Evolutionary conservation across 2,888 invertebrate species (phyloP).

Genomic region (Drosophila helvetica): DNA sequence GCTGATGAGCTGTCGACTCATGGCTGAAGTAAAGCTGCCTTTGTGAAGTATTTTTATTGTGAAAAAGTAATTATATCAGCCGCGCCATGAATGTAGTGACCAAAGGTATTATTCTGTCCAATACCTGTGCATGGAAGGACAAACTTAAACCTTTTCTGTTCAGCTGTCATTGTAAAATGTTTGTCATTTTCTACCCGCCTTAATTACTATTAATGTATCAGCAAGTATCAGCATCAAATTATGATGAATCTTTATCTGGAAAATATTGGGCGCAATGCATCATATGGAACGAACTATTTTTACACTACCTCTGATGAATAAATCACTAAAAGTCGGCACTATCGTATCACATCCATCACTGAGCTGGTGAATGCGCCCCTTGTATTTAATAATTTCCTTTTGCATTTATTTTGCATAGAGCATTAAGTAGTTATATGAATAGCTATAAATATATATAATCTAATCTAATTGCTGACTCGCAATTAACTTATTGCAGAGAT

Average conservation of each 20-base stretch:
- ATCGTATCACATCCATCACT: no score
- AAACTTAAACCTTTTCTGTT: constrained; percentile 18
- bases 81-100: constrained; percentile 53
- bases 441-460: no score
- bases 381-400: no score
- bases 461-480: neutral
- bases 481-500: constrained; percentile 11
- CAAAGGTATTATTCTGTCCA: constrained; percentile 36
- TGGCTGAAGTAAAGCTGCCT: constrained; percentile 29
- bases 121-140: neutral
- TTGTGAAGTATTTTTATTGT: constrained; percentile 5
- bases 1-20: constrained; percentile 39
- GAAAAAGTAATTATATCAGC: constrained; percentile 55
- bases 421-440: no score
- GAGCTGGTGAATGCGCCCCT: no score
- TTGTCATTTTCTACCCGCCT: constrained; percentile 34
- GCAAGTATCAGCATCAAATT: constrained; percentile 18
- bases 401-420: no score
- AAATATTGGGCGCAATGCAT: no score
- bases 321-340: no score
- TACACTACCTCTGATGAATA: no score
- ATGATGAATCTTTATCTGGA: no score
- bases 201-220: constrained; percentile 67
- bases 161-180: constrained; percentile 26
- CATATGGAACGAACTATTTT: no score